A percentile compares a stretch with the other conserved stretches of the same genome.
These are phyloP conservation scores for Caenorhabditis sp. DNA, from an alignment of 2,888 invertebrate species.

Conservation along the genomic window DNA sequence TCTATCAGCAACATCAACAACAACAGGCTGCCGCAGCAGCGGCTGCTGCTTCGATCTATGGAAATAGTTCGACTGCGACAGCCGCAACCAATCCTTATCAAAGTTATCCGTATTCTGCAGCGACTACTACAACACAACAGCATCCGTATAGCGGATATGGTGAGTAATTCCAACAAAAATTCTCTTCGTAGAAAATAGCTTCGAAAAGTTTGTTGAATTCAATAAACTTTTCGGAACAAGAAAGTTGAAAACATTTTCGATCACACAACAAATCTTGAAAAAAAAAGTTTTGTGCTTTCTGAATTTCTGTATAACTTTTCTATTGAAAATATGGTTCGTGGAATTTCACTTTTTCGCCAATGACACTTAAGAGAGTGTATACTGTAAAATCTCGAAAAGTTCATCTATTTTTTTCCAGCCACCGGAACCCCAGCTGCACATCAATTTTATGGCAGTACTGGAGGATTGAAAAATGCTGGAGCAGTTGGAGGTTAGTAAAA, in stretches of 20 bases:
- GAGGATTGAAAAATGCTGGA: neutral
- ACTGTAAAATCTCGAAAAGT: too few relatives aligned
- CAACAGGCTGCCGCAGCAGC: neutral
- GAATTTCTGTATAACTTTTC: too few relatives aligned
- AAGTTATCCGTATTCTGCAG: neutral
- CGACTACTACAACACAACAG: neutral
- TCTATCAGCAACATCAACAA: slow-evolving; percentile 1
- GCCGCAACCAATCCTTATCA: neutral
- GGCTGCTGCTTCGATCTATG: slow-evolving; percentile 3
- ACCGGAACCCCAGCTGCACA: neutral
- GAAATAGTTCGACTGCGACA: neutral
- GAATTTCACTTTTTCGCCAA: too few relatives aligned
- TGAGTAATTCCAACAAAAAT: too few relatives aligned
- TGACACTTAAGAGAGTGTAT: too few relatives aligned
- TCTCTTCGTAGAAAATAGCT: too few relatives aligned
- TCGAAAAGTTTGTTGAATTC: too few relatives aligned
- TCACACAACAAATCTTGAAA: too few relatives aligned
- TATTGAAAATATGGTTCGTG: too few relatives aligned
- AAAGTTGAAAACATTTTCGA: too few relatives aligned
- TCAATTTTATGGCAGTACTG: neutral
- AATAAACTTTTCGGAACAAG: too few relatives aligned
- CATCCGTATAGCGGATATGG: neutral
- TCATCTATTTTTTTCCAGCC: neutral
- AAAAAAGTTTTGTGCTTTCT: too few relatives aligned
- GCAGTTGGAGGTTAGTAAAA: neutral